Percentiles rank a stretch among this genome's conserved stretches.
phyloP scores from a whole-genome alignment of 1,140 invertebrate species.

The Wiebesia pumilae region DNA sequence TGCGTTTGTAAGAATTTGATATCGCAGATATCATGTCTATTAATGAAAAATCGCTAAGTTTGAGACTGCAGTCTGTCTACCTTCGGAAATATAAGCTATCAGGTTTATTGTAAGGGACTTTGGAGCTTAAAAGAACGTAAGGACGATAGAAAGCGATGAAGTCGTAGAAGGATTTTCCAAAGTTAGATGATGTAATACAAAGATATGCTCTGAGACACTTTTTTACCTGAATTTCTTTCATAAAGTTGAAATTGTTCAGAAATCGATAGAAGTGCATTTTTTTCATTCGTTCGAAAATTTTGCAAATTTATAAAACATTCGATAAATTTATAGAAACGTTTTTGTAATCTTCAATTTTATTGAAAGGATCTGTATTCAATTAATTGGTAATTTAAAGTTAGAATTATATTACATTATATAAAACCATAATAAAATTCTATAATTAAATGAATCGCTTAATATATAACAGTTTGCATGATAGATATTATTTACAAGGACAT shows the following conservation, averaged over 20 bases:
- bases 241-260: too few relatives aligned
- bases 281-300: neutral
- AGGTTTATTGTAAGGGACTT: neutral
- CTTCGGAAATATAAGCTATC: neutral
- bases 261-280: neutral
- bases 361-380: too few relatives aligned
- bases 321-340: too few relatives aligned
- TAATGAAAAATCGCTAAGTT: neutral
- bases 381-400: too few relatives aligned
- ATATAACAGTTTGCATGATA: too few relatives aligned
- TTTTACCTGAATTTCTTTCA: neutral
- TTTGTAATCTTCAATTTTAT: too few relatives aligned
- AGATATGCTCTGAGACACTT: neutral
- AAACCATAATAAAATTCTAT: too few relatives aligned
- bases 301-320: neutral
- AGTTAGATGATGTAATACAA: neutral
- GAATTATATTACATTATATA: too few relatives aligned
- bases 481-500: too few relatives aligned
- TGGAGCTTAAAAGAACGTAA: neutral
- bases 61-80: neutral
- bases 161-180: neutral
- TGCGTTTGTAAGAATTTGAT: neutral
- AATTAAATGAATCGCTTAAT: too few relatives aligned
- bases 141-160: slow-evolving; percentile 4
- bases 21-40: neutral